Percentiles rank a stretch among this genome's conserved stretches.
phyloP scores from a whole-genome alignment of 2,113 vertebrate genomes.

The Peromyscus polionotus region DNA sequence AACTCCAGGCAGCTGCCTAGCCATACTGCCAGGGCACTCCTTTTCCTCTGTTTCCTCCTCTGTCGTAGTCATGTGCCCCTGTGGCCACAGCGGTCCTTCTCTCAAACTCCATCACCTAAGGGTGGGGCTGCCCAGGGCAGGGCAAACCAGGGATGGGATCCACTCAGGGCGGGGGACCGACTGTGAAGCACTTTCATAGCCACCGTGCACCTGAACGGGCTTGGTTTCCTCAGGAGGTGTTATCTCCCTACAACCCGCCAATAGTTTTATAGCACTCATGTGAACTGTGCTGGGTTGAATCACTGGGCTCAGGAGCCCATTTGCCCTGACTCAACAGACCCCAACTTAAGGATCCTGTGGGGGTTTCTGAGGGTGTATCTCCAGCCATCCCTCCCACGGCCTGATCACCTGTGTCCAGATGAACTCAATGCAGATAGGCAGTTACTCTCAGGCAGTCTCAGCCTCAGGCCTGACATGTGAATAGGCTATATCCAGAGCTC shows the following conservation, averaged over 20 bases:
- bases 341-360: too few species aligned
- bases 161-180: neutral
- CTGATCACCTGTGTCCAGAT: neutral
- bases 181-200: neutral
- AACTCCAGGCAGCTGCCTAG: neutral
- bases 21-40: neutral
- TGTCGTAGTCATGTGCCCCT: neutral
- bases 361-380: rapidly evolving
- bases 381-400: neutral
- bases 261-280: rapidly evolving
- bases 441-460: neutral
- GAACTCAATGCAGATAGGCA: neutral
- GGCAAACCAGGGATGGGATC: too few species aligned
- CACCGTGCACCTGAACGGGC: neutral
- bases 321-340: neutral
- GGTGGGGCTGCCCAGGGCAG: neutral
- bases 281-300: rapidly evolving
- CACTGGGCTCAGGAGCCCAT: rapidly evolving
- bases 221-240: rapidly evolving
- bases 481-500: neutral
- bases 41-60: neutral
- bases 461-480: neutral
- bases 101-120: neutral
- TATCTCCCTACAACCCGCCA: rapidly evolving
- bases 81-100: too few species aligned